Percentiles rank a stretch among this genome's conserved stretches.
Evolutionary conservation across 2,888 invertebrate species (phyloP).

Genomic region (Parelbella ahira): DNA sequence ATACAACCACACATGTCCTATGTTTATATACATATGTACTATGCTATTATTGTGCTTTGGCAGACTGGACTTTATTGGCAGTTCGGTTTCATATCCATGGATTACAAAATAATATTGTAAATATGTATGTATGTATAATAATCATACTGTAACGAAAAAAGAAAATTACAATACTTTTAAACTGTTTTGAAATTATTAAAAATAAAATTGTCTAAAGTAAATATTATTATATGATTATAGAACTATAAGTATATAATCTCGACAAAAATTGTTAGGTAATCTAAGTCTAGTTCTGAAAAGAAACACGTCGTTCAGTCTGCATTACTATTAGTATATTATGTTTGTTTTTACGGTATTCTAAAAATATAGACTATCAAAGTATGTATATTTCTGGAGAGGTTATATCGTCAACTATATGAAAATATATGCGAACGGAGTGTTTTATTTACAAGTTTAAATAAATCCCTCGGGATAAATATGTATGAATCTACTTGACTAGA

Average conservation of each 20-base stretch:
- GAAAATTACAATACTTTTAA: conserved; percentile 2
- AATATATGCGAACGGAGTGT: conserved; percentile 74
- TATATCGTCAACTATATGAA: conserved; percentile 37
- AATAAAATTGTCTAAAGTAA: too few relatives aligned
- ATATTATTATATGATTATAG: too few relatives aligned
- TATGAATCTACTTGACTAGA: conserved; percentile 72
- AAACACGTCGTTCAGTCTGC: conserved; percentile 23
- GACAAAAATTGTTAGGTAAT: conserved; percentile 5
- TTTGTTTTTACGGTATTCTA: conserved; percentile 17
- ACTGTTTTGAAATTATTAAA: conserved; percentile 8
- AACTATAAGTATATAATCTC: too few relatives aligned
- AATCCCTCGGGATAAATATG: conserved; percentile 44
- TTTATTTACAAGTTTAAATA: conserved; percentile 63
- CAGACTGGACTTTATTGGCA: conserved; percentile 24
- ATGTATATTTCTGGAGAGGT: conserved; percentile 12
- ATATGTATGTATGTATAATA: too few relatives aligned
- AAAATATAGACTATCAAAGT: conserved; percentile 24
- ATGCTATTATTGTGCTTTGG: conserved; percentile 23
- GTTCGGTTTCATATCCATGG: conserved; percentile 6
- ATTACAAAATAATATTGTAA: conserved; percentile 1
- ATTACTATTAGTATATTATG: conserved; percentile 11
- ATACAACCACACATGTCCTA: conserved; percentile 13
- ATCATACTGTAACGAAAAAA: too few relatives aligned
- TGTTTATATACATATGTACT: conserved; percentile 16
- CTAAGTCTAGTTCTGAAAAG: conserved; percentile 21